These are phyloP conservation scores for Tupaia chinensis DNA, from an alignment of 2,113 vertebrate species.

Conservation along the genomic window DNA sequence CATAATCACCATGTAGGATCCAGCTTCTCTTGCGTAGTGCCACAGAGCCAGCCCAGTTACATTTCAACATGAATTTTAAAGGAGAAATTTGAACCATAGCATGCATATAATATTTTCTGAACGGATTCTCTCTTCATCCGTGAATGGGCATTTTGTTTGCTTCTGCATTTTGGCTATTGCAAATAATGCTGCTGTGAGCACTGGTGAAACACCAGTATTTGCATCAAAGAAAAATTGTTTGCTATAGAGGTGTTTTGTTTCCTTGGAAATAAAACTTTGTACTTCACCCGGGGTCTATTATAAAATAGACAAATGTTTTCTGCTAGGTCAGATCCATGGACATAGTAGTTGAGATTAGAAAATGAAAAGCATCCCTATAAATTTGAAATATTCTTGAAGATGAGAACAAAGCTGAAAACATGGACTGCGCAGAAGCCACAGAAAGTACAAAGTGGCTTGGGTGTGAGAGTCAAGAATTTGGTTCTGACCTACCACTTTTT, in stretches of 20 bases:
- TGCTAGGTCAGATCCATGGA: not conserved
- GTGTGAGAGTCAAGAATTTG: not conserved
- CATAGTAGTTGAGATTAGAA: not conserved
- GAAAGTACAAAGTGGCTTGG: not conserved
- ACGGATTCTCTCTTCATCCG: not conserved
- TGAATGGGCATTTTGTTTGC: not conserved
- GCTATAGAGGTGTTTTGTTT: conserved; percentile 21
- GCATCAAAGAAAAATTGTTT: conserved; percentile 1
- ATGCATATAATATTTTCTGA: not conserved
- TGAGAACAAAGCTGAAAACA: conserved; percentile 25
- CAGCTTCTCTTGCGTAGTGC: too few species aligned
- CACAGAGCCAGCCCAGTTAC: too few species aligned
- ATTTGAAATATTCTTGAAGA: conserved; percentile 19
- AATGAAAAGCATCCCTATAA: not conserved
- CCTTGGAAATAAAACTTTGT: conserved; percentile 39
- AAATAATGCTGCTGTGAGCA: not conserved
- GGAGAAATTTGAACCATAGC: too few species aligned
- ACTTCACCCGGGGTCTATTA: not conserved
- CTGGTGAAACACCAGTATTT: conserved; percentile 16
- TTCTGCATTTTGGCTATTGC: not conserved
- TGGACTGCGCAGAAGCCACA: not conserved
- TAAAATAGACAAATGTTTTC: not conserved
- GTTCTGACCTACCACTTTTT: not conserved
- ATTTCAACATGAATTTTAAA: too few species aligned
- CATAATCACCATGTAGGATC: too few species aligned